phyloP scores from a whole-genome alignment of 2,797 vertebrate genomes.

The Poeciliopsis gracilis region DNA sequence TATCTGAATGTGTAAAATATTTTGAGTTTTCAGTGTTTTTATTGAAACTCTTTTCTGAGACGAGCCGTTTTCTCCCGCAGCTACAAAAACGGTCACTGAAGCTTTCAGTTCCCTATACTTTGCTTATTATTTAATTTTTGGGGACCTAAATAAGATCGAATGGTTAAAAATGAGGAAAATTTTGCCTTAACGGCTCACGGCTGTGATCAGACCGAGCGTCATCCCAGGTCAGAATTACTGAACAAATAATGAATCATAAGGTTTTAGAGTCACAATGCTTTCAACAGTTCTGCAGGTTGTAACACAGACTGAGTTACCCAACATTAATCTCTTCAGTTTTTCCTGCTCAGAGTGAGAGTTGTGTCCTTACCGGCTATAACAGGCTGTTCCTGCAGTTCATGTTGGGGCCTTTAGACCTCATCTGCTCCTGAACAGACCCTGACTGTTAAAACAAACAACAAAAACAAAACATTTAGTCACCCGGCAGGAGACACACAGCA shows the following conservation, averaged over 20 bases:
- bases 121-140: not conserved
- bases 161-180: not conserved
- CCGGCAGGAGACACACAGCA: not conserved
- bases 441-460: conserved; percentile 71
- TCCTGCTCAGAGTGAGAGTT: not conserved
- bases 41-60: not conserved
- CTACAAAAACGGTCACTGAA: not conserved
- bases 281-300: not conserved
- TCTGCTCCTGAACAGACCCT: conserved; percentile 88
- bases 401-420: conserved; percentile 88
- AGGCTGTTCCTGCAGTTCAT: conserved; percentile 86
- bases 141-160: not conserved
- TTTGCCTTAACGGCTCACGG: not conserved
- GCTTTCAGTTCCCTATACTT: not conserved
- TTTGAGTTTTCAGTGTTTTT: not conserved
- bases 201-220: not conserved
- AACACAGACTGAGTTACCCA: not conserved
- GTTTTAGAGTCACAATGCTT: not conserved
- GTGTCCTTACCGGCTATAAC: conserved; percentile 79
- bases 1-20: not conserved
- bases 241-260: not conserved
- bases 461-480: not conserved
- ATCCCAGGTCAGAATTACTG: not conserved
- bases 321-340: not conserved
- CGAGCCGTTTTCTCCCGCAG: not conserved